Conservation (phyloP, 2,113 vertebrate genomes). For the Cichladusa arquata region DNA sequence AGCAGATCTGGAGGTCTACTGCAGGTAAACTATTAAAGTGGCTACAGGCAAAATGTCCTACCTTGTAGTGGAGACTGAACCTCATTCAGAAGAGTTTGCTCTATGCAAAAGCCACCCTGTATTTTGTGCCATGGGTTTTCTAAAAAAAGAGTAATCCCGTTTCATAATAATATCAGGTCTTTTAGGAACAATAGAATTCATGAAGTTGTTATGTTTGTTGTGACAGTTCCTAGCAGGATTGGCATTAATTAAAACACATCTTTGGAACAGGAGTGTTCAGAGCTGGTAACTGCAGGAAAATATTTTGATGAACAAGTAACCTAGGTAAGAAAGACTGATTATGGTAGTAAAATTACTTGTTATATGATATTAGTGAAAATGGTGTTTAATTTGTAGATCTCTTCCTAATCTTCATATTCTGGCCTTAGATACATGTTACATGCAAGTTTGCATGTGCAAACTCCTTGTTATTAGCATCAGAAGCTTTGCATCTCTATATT, state of each 20-base stretch:
- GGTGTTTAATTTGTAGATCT: neutral
- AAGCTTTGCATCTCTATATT: neutral
- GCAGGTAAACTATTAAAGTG: neutral
- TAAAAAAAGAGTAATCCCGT: neutral
- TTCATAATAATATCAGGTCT: neutral
- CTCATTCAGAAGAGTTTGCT: neutral
- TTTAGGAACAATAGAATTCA: neutral
- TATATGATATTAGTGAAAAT: neutral
- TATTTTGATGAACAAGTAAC: neutral
- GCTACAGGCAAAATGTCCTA: neutral
- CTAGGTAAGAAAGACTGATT: neutral
- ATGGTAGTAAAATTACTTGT: neutral
- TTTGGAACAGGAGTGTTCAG: neutral
- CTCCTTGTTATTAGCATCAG: neutral
- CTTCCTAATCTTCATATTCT: neutral
- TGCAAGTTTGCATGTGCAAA: neutral
- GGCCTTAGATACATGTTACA: neutral
- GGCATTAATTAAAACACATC: neutral
- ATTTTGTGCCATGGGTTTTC: neutral
- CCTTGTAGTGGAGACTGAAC: neutral
- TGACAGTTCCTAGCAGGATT: neutral
- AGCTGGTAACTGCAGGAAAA: neutral
- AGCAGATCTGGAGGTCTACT: neutral
- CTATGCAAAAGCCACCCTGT: neutral
- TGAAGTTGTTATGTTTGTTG: neutral